Base-by-base conservation (phyloP, 2,888 invertebrate genomes). In the Machimus rusticus region DNA sequence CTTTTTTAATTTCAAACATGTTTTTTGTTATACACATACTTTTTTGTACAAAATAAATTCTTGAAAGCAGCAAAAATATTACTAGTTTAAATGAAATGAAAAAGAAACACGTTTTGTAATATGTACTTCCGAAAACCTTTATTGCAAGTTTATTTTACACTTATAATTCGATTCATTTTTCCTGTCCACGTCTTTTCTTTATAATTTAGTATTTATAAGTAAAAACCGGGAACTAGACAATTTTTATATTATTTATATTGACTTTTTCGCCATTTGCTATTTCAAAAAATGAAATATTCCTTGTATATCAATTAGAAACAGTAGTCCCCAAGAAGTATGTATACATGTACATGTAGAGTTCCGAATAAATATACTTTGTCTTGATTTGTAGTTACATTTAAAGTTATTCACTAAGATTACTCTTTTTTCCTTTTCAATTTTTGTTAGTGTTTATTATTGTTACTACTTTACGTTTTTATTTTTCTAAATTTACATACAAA, bases 91-190 rank as follows among this genome's bases (percentile, higher is more conserved):
- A 51, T 5, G 0, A 51, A 51, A n/a, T 51, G 0, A 51, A 51
- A 66, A 66, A 66, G 4, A 66, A 28, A 66, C 66, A 28, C 23
- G 5, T 28, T 19, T 28, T 12, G 19, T 66, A 66, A 57, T 57
- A 74, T 74, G 74, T 81, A 57, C 82, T 66, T 82, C 23, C 82
- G 82, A 82, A 82, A 82, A 82, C 66, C 46, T 82, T 82, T 82
- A 82, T 82, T 82, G 82, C 57, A 82, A 82, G 57, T 82, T 82
- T 82, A 82, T 82, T 82, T 82, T 82, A 82, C 82, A 82, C 82
- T 55, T 82, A 82, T 51, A 82, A 81, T 57, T 66, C 34, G 66
- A 66, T 66, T 66, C 66, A 28, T 66, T 66, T 57, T 16, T 66
- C 23, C 23, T 66, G 66, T 66, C 66, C 66, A 66, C 66, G 28